Evolutionary conservation across 2,113 vertebrate species (phyloP), one percentile per base, ranked within the genome.

Genomic region (Ammodytes dubius): DNA sequence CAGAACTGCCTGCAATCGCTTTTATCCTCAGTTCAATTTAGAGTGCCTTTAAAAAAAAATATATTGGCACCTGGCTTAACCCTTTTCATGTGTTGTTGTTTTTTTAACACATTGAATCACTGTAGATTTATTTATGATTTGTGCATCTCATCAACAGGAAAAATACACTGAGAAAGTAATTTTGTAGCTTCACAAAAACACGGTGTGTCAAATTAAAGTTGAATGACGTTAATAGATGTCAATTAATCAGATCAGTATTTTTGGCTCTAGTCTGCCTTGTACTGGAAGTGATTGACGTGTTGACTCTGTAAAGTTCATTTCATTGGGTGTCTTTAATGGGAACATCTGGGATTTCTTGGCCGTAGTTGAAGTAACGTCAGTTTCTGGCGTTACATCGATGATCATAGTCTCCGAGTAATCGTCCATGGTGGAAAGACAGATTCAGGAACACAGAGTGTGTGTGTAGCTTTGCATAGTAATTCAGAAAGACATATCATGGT

Each of bases 11-110:
- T 69, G 14, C 65, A 46, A 27, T 17, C 2, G 13, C 52, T 63
- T 78, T 79, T 45, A 43, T 74, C 71, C 17, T 81, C 42, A 50
- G 73, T 69, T 49, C 59, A 79, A 77, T 71, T 86, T 54, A 72
- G 27, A 60, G 4, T 43, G 5, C 5, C 12, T 81, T 68, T 73
- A 15, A 19, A 66, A 19, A 66, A 57, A 59, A 53, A 53, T 27
- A 56, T n/a, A 45, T 10, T 67, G 39, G 40, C 75, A 72, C 8
- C 63, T 39, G n/a, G 12, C 15, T 70, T 50, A 37, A 27, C 15
- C 27, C 19, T 79, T 57, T 58, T 85, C 19, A 54, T 60, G 8
- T 39, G 42, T 12, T 45, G 4, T 11, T n/a, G n/a, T 63, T 43
- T 37, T 52, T 17, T 53, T 43, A 49, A 50, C 43, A 46, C 19